Evolutionary conservation across 2,113 vertebrate species (phyloP), one percentile per base, ranked within the genome.

Genomic region (Colaptes auratus): DNA sequence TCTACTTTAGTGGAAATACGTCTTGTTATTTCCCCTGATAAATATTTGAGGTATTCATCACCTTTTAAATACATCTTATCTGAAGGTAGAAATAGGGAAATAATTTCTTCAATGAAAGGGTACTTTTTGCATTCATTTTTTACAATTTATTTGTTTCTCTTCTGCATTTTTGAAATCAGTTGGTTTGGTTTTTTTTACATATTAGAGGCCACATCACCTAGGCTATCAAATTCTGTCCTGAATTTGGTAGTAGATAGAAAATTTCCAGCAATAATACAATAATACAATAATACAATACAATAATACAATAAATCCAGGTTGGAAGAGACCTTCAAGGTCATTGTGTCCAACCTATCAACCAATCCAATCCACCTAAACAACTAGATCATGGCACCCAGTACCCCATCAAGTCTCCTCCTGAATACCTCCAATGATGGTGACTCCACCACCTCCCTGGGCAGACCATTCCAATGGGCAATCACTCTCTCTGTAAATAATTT

Each of bases 1-100:
- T 93, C 21, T 88, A 30, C 30, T 58, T 91, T 95, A 84, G 53
- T 48, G 35, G 55, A 61, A 97, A 96, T 89, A 10, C 20, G 60
- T 7, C 8, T 46, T 72, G 18, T 64, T 89, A 85, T 78, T 93
- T 92, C 53, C 30, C n/a, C 56, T 66, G 48, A 83, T 61, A 82
- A 88, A 60, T 70, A 82, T 79, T 90, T 83, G 48, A 69, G 18
- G 30, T 65, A 48, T 6, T 46, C 39, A 77, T 81, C 5, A 78
- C 64, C 17, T 33, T 83, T 69, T 91, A 89, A 93, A 93, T 88
- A 2, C 35, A 60, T 48, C 44, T 48, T 31, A 17, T 15, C 15
- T 59, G 52, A 93, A 66, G 73, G 4, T 3, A 59, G 20, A 30
- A 81, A 59, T 69, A 30, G 21, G 50, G 15, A 88, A 82, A 82